Conservation (phyloP, 2,888 invertebrate genomes). For the Sminthurides aquaticus region DNA sequence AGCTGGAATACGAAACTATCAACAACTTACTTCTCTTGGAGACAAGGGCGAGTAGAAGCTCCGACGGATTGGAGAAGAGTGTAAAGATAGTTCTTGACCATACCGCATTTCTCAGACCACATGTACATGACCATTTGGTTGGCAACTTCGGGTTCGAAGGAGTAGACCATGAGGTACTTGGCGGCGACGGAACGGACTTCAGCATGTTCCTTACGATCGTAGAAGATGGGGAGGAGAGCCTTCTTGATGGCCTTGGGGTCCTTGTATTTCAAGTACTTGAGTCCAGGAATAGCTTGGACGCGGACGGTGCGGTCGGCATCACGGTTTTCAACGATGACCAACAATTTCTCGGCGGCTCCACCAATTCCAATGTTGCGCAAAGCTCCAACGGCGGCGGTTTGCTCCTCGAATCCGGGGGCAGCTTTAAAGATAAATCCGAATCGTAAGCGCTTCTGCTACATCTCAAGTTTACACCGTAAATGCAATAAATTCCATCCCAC, state of each 20-base stretch:
- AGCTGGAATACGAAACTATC: no score
- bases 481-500: not conserved
- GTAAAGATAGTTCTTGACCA: slow-evolving; percentile 40
- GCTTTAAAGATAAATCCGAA: slow-evolving; percentile 6
- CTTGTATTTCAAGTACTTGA: slow-evolving; percentile 31
- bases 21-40: slow-evolving; percentile 17
- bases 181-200: slow-evolving; percentile 35
- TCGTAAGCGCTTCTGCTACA: not conserved
- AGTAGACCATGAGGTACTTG: slow-evolving; percentile 11
- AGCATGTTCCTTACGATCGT: slow-evolving; percentile 32
- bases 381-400: slow-evolving; percentile 37
- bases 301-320: slow-evolving; percentile 36
- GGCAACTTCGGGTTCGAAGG: slow-evolving; percentile 11
- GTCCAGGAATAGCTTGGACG: slow-evolving; percentile 39
- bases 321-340: slow-evolving; percentile 31
- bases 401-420: slow-evolving; percentile 33
- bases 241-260: slow-evolving; percentile 29
- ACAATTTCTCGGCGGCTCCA: slow-evolving; percentile 32
- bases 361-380: slow-evolving; percentile 37
- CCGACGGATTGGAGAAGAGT: slow-evolving; percentile 32
- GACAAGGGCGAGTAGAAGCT: slow-evolving; percentile 34
- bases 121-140: slow-evolving; percentile 35
- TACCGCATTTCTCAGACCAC: slow-evolving; percentile 39
- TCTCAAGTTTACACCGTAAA: slow-evolving; percentile 1
- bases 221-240: slow-evolving; percentile 40